Evolutionary conservation across 2,113 vertebrate species (phyloP), one percentile per base, ranked within the genome.

Genomic region (Peucedramus taeniatus): DNA sequence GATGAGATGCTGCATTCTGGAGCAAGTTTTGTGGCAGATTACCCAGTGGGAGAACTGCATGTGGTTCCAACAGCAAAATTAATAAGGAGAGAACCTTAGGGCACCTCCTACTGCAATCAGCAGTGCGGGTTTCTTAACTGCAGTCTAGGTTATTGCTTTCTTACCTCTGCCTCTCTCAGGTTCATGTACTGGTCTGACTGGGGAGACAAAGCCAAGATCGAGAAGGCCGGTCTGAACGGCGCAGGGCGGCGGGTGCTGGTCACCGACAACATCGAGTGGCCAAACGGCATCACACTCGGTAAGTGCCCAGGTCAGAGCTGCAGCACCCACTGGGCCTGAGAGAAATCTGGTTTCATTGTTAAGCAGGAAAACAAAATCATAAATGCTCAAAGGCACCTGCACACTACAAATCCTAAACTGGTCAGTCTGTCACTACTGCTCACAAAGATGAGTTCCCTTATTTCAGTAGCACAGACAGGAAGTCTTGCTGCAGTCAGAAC

Each of bases 151-250:
- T 24, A 57, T 28, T 53, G 30, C 37, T 66, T 47, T 87, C 15
- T 83, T n/a, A 30, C 23, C 56, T 83, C 7, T 91, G 22, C 83
- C 14, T 90, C 39, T 92, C 94, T 33, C 90, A 99, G 99, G 96
- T 99, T 99, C 96, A 99, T 99, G 99, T 99, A 99, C 94, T 99
- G 99, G 99, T 99, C 99, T 66, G 99, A 99, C 97, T 99, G 99
- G 99, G 99, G 99, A 40, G 97, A 97, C 94, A 97, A 98, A 79
- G 99, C 99, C 39, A 99, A 99, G 98, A 99, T 99, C 1, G 99
- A 99, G 97, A 99, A 99, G 94, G 98, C 99, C 8, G 99, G 99
- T 11, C 98, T 99, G 98, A 99, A 99, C 0, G 99, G 99, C 9
- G 96, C 98, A 78, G 98, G 99, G 87, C 98, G 99, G 49, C 99